Base-by-base conservation (phyloP, 2,797 vertebrate genomes). In the Craterocephalus amniculus region DNA sequence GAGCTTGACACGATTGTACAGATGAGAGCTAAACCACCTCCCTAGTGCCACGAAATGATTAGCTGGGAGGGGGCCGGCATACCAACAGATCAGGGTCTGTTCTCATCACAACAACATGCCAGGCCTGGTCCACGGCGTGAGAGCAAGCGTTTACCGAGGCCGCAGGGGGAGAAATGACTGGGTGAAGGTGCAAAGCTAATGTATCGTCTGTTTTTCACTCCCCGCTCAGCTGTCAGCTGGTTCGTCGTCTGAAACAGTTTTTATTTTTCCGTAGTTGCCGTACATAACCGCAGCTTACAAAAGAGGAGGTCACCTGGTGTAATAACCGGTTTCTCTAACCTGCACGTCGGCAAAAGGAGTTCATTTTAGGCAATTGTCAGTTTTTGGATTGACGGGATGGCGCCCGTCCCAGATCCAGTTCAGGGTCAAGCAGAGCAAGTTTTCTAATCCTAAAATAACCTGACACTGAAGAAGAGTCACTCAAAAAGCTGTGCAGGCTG, bases 21-120 rank as follows among this genome's bases (percentile, higher is more conserved):
- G 80, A 81, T 84, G 81, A 89, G 75, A 49, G 70, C 63, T 86
- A 83, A 78, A 83, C 73, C 68, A 83, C 73, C 68, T 77, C 60
- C 58, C 38, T 10, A 35, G 63, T 81, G 76, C 75, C 68, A 26
- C 63, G 72, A 70, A 86, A 81, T 54, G 84, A 80, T 40, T 59
- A 70, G 38, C 8, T 0, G 27, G 70, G 62, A 70, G 55, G 16
- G 74, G 79, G 56, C 22, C 1, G 24, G 61, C 84, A 86, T 86
- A 80, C 85, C 88, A 82, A 81, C 70, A 67, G 78, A 70, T 73
- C 78, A 65, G 57, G 67, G 62, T 82, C 70, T 85, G 82, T 71
- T 49, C 63, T 74, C 71, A 5, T 84, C 83, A 86, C 83, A 89
- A 63, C 67, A 49, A 63, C 67, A 49, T 38, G 24, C 27, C 71